These are phyloP conservation scores for Nineta flava DNA, from an alignment of 2,888 invertebrate genomes.

Conservation along the genomic window DNA sequence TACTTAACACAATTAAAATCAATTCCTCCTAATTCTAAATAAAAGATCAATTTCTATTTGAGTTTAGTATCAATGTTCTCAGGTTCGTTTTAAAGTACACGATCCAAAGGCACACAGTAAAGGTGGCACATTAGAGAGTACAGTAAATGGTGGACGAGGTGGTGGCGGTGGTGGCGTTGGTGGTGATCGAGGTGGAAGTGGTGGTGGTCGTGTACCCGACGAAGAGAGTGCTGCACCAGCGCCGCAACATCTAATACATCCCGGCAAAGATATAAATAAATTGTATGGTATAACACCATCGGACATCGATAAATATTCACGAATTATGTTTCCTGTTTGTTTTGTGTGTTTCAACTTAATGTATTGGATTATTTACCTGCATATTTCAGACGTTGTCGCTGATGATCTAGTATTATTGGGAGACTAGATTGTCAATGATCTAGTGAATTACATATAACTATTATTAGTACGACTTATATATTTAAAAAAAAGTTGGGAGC, in stretches of 20 bases:
- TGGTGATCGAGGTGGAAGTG: conserved; percentile 34
- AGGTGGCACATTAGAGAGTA: conserved; percentile 81
- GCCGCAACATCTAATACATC: conserved; percentile 66
- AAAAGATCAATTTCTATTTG: neutral
- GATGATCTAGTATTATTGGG: conserved; percentile 77
- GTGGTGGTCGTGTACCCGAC: conserved; percentile 30
- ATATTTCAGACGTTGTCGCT: conserved; percentile 90
- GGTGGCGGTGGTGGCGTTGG: conserved; percentile 43
- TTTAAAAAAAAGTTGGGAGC: neutral
- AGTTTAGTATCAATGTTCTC: conserved; percentile 20
- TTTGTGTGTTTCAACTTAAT: conserved; percentile 97
- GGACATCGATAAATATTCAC: conserved; percentile 97
- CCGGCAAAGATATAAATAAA: conserved; percentile 85
- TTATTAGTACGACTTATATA: neutral
- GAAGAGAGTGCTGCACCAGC: conserved; percentile 49
- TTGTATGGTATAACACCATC: conserved; percentile 86
- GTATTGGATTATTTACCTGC: conserved; percentile 95
- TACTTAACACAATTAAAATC: too few species aligned
- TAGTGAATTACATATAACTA: neutral
- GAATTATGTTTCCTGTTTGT: conserved; percentile 95
- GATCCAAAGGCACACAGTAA: conserved; percentile 89
- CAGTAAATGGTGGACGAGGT: conserved; percentile 67
- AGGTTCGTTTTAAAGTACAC: conserved; percentile 89
- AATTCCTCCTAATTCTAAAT: too few species aligned
- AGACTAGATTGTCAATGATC: conserved; percentile 47